Conservation (phyloP, 2,797 vertebrate species). For the Eulemur rubriventer region DNA sequence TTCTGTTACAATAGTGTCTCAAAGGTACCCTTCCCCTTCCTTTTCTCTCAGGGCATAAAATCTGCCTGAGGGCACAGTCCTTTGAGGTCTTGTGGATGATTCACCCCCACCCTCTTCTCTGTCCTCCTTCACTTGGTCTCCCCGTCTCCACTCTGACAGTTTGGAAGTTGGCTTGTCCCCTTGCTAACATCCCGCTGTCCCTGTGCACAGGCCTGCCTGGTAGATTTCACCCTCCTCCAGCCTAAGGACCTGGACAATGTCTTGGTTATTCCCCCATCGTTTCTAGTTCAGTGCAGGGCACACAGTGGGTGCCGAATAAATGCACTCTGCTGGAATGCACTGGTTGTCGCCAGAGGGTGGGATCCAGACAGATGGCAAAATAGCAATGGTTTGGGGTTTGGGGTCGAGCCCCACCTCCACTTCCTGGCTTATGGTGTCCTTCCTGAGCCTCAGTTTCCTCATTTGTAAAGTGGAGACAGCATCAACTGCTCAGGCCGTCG, state of each 20-base stretch:
- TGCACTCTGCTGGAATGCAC: background rate
- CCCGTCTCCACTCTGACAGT: fast-evolving
- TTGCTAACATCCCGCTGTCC: background rate
- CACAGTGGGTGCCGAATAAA: background rate
- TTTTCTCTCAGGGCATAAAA: background rate
- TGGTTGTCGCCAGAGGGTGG: background rate
- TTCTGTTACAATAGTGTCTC: background rate
- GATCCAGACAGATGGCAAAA: background rate
- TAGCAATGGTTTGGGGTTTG: no score
- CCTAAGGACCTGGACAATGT: fast-evolving
- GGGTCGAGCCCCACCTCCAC: background rate
- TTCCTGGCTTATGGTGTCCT: background rate
- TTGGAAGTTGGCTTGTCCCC: background rate
- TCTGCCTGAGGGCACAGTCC: background rate
- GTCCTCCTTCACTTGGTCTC: background rate
- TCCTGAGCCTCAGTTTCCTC: background rate
- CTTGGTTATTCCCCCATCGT: fast-evolving
- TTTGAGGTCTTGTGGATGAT: background rate
- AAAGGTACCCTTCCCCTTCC: background rate
- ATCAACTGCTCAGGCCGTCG: background rate
- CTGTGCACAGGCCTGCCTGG: background rate
- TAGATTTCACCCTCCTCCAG: background rate
- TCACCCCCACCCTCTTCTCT: background rate
- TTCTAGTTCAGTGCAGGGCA: background rate
- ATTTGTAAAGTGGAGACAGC: background rate